A percentile compares a stretch with the other conserved stretches of the same genome.
Evolutionary conservation across 1,140 invertebrate species (phyloP).

Genomic region (Heliconius hermathena): DNA sequence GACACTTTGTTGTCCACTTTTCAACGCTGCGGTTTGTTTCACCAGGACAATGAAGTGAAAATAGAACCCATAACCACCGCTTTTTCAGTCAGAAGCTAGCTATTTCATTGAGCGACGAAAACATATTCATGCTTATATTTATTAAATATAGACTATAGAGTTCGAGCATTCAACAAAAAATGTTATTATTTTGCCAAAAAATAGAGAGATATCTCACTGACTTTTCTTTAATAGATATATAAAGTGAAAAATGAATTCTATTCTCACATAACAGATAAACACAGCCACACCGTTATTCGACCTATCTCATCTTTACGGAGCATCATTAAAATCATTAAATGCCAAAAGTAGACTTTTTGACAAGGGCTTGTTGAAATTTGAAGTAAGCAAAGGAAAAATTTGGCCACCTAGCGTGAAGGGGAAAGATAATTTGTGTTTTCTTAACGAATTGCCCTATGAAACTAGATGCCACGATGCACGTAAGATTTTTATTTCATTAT

Average conservation of each 20-base stretch:
- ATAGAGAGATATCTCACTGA: too few relatives aligned
- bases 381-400: conserved; percentile 52
- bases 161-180: too few relatives aligned
- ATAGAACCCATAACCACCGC: too few relatives aligned
- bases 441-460: conserved; percentile 58
- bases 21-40: neutral
- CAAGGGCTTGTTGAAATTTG: conserved; percentile 61
- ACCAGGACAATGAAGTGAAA: too few relatives aligned
- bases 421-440: conserved; percentile 45
- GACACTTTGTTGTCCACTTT: too few relatives aligned
- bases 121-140: too few relatives aligned
- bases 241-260: neutral
- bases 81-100: too few relatives aligned
- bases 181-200: too few relatives aligned
- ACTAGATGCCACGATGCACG: conserved; percentile 63
- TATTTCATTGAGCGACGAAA: too few relatives aligned
- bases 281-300: conserved; percentile 57
- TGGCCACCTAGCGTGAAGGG: conserved; percentile 59
- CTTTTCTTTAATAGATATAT: too few relatives aligned
- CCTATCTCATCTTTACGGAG: conserved; percentile 58
- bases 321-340: conserved; percentile 38
- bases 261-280: conserved; percentile 41
- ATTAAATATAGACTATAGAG: too few relatives aligned
- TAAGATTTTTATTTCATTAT: conserved; percentile 41
- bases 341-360: conserved; percentile 52